Evolutionary conservation across 2,888 invertebrate genomes (phyloP).

Genomic region (Chrysopilus asiliformis): DNA sequence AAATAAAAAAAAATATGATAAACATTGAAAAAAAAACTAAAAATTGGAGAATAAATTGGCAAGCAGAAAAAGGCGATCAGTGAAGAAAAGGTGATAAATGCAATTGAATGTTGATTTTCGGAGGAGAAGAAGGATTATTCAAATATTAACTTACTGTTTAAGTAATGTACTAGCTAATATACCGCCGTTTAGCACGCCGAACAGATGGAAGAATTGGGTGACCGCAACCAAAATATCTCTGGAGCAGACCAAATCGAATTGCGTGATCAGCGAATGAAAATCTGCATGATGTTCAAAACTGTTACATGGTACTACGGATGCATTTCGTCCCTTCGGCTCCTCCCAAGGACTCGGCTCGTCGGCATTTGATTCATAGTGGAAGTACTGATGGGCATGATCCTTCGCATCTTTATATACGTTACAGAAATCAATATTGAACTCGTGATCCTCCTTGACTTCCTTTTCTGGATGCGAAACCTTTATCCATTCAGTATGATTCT

Average conservation of each 20-base stretch:
- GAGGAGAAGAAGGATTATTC: too few species aligned
- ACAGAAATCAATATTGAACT: constrained; percentile 35
- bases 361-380: constrained; percentile 25
- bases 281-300: constrained; percentile 30
- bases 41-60: too few species aligned
- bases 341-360: constrained; percentile 29
- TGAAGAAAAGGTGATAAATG: too few species aligned
- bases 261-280: constrained; percentile 34
- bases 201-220: constrained; percentile 39
- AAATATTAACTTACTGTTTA: constrained; percentile 35
- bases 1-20: constrained; percentile 1
- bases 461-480: constrained; percentile 35
- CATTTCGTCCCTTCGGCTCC: constrained; percentile 26
- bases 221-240: constrained; percentile 36
- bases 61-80: too few species aligned
- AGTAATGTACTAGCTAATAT: constrained; percentile 34
- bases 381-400: constrained; percentile 32
- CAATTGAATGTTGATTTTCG: too few species aligned
- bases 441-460: constrained; percentile 32
- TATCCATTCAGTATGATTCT: constrained; percentile 33
- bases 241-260: constrained; percentile 38
- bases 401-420: constrained; percentile 34
- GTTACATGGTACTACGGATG: constrained; percentile 31
- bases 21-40: too few species aligned
- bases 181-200: constrained; percentile 39